These are phyloP conservation scores for Caenorhabditis sp. DNA, from an alignment of 2,888 invertebrate species.

Conservation along the genomic window DNA sequence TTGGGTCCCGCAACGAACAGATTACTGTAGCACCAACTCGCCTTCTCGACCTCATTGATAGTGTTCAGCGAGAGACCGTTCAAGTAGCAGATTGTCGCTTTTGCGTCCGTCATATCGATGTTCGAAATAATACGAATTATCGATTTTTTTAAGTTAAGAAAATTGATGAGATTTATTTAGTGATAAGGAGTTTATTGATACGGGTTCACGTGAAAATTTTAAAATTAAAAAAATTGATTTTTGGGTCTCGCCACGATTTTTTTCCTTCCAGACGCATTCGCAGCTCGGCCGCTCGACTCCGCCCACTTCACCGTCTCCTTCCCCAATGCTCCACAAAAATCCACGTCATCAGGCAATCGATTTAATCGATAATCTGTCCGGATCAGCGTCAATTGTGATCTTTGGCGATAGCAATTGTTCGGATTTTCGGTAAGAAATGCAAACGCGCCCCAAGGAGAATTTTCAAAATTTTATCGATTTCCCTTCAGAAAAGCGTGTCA, in stretches of 20 bases:
- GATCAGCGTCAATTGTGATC: slow-evolving; percentile 13
- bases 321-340: not conserved
- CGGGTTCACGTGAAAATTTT: not conserved
- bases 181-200: too few relatives aligned
- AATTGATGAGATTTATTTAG: too few relatives aligned
- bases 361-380: slow-evolving; percentile 13
- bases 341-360: slow-evolving; percentile 22
- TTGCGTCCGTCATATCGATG: slow-evolving; percentile 39
- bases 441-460: too few relatives aligned
- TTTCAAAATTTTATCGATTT: too few relatives aligned
- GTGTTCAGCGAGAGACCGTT: slow-evolving; percentile 53
- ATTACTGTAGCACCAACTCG: too few relatives aligned
- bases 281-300: slow-evolving; percentile 3
- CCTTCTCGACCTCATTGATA: slow-evolving; percentile 57
- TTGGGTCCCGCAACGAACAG: too few relatives aligned
- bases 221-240: not conserved
- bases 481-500: slow-evolving; percentile 43
- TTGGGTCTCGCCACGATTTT: not conserved
- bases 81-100: slow-evolving; percentile 45
- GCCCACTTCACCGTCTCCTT: not conserved
- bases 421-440: slow-evolving; percentile 33
- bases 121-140: not conserved
- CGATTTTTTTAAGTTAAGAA: not conserved
- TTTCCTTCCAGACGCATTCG: not conserved
- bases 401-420: slow-evolving; percentile 31